phyloP scores from a whole-genome alignment of 2,888 invertebrate genomes.

The Drosophila ustulata region DNA sequence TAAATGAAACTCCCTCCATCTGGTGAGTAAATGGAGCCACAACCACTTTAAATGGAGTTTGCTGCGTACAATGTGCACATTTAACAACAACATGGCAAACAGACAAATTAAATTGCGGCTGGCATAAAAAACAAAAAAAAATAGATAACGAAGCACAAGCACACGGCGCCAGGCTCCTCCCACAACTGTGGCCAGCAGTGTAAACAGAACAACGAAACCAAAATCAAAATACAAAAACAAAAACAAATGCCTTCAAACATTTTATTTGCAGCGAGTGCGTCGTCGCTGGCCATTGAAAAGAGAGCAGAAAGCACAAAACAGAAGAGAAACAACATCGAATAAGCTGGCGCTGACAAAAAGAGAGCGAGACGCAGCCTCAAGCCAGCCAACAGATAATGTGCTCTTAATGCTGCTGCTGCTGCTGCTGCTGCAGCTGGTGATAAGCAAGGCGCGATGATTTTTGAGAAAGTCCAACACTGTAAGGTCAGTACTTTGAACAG shows the following conservation, averaged over 20 bases:
- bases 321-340: not conserved
- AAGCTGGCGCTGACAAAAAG: not conserved
- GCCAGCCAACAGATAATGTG: not conserved
- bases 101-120: not conserved
- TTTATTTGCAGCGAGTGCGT: not conserved
- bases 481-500: not conserved
- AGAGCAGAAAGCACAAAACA: not conserved
- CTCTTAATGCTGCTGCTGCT: not conserved
- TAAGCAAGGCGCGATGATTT: not conserved
- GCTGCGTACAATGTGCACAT: not conserved
- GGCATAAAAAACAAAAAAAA: not conserved
- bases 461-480: not conserved
- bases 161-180: not conserved
- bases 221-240: not conserved
- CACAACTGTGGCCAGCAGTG: not conserved
- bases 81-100: not conserved
- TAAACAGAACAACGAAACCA: not conserved
- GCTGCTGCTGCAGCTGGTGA: not conserved
- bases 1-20: not conserved
- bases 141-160: not conserved
- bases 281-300: not conserved
- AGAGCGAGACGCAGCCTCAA: not conserved
- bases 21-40: conserved; percentile 1
- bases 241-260: conserved; percentile 3
- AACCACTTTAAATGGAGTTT: not conserved